phyloP scores from a whole-genome alignment of 2,888 invertebrate species.

The Camponotus fellah region DNA sequence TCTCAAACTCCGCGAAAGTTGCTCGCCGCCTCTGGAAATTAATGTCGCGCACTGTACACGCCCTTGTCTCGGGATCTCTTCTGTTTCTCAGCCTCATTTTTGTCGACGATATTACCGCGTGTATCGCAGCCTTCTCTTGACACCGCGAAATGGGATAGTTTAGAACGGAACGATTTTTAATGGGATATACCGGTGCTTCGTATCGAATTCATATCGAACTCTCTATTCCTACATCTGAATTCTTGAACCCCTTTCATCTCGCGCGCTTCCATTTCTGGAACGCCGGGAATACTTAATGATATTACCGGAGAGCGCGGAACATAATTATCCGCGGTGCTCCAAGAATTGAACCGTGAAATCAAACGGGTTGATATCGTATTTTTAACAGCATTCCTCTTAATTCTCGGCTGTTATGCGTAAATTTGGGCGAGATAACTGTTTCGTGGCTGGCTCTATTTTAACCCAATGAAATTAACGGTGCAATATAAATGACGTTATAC shows the following conservation, averaged over 20 bases:
- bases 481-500: constrained; percentile 22
- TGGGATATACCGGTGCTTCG: background rate
- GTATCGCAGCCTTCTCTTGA: background rate
- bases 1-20: constrained; percentile 72
- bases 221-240: constrained; percentile 13
- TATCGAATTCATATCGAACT: constrained; percentile 7
- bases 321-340: constrained; percentile 41
- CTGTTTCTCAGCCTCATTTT: constrained; percentile 26
- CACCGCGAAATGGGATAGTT: background rate
- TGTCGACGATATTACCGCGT: constrained; percentile 15
- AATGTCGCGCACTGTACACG: constrained; percentile 65
- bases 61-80: constrained; percentile 25
- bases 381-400: constrained; percentile 36
- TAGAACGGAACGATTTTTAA: background rate
- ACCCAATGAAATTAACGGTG: constrained; percentile 5
- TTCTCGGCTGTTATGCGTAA: constrained; percentile 15
- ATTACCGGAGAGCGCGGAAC: constrained; percentile 9
- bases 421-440: constrained; percentile 10
- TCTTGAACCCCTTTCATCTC: constrained; percentile 24
- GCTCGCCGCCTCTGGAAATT: constrained; percentile 70
- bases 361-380: constrained; percentile 34
- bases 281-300: constrained; percentile 40
- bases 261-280: constrained; percentile 35
- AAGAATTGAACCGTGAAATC: constrained; percentile 25
- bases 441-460: constrained; percentile 13